Percentiles rank a stretch among this genome's conserved stretches.
Conservation (phyloP, 2,888 invertebrate species). For the Drosophila testacea region DNA sequence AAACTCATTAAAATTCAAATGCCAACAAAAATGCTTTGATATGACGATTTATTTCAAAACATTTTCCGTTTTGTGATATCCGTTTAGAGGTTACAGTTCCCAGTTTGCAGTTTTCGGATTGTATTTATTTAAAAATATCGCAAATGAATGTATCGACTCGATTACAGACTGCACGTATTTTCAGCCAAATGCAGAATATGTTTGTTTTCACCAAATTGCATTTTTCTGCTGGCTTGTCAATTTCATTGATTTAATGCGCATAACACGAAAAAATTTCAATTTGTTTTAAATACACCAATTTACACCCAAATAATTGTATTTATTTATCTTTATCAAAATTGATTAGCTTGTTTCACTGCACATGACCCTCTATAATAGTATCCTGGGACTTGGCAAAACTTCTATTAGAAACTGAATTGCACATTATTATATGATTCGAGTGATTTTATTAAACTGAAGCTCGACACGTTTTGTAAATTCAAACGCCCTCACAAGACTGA, state of each 20-base stretch:
- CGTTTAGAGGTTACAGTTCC: not conserved
- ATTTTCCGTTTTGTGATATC: constrained; percentile 28
- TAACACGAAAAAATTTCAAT: constrained; percentile 3
- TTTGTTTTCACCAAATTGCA: constrained; percentile 34
- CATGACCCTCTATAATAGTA: not conserved
- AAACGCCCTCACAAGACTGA: constrained; percentile 79
- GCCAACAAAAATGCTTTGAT: constrained; percentile 39
- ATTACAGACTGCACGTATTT: constrained; percentile 28
- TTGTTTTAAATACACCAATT: constrained; percentile 18
- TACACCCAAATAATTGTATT: not conserved
- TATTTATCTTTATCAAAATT: not conserved
- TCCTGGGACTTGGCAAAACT: constrained; percentile 19
- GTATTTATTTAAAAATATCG: constrained; percentile 11
- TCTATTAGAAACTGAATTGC: not conserved
- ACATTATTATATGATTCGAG: constrained; percentile 1
- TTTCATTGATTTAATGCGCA: constrained; percentile 36
- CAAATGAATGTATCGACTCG: constrained; percentile 27
- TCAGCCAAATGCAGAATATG: constrained; percentile 19
- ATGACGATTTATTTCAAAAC: constrained; percentile 32
- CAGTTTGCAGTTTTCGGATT: not conserved
- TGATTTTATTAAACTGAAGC: constrained; percentile 11
- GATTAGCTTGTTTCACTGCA: not conserved
- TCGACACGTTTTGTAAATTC: constrained; percentile 63
- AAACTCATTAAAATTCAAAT: constrained; percentile 58
- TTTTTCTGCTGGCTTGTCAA: constrained; percentile 25